These are phyloP conservation scores for Eudemis profundana DNA, from an alignment of 2,888 invertebrate species.

Conservation along the genomic window DNA sequence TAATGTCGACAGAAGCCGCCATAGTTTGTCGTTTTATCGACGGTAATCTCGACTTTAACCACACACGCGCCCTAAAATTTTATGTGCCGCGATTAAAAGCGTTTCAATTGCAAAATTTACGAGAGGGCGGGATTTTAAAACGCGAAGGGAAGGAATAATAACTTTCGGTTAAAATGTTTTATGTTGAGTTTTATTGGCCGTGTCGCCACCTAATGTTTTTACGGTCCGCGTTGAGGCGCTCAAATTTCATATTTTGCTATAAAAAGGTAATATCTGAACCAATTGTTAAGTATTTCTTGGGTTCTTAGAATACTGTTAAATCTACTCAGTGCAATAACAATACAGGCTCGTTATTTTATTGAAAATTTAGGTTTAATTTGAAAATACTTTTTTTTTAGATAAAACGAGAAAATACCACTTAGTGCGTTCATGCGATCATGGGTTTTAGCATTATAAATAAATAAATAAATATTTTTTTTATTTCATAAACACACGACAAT, in stretches of 20 bases:
- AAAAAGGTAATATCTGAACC: constrained; percentile 20
- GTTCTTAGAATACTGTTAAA: background rate
- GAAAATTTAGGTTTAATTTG: too few species aligned
- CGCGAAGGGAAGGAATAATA: constrained; percentile 42
- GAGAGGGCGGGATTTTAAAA: constrained; percentile 45
- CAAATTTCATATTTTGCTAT: constrained; percentile 22
- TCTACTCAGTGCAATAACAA: background rate
- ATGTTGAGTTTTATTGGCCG: constrained; percentile 47
- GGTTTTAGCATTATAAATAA: too few species aligned
- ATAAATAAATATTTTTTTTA: too few species aligned
- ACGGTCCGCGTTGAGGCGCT: constrained; percentile 6
- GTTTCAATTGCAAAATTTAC: constrained; percentile 47
- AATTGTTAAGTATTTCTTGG: constrained; percentile 1
- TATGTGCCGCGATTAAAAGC: constrained; percentile 44
- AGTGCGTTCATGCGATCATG: too few species aligned
- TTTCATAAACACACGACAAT: too few species aligned
- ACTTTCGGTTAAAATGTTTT: constrained; percentile 46
- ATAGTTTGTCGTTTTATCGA: constrained; percentile 28
- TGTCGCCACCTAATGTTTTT: constrained; percentile 45
- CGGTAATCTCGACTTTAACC: constrained; percentile 29
- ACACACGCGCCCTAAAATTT: constrained; percentile 44
- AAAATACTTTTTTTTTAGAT: too few species aligned
- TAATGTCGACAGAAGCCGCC: background rate
- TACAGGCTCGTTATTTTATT: too few species aligned
- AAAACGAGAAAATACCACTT: too few species aligned